These are phyloP conservation scores for Creontiades dilutus DNA, from an alignment of 2,888 invertebrate genomes.

Conservation along the genomic window DNA sequence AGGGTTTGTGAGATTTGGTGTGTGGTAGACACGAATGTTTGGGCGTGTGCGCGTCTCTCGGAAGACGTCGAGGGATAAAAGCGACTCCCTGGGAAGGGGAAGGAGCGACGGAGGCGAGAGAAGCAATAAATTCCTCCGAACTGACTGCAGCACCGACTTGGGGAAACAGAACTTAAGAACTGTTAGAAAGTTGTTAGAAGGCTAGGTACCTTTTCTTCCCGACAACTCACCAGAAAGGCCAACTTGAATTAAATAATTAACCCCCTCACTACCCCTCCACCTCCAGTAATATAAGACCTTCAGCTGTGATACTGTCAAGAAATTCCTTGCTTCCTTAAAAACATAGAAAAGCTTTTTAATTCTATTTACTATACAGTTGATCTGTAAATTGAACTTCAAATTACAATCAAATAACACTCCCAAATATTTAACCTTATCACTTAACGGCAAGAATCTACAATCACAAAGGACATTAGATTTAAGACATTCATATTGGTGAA, in stretches of 20 bases:
- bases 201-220: not conserved
- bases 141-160: slow-evolving; percentile 34
- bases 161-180: slow-evolving; percentile 8
- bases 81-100: not conserved
- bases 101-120: slow-evolving; percentile 7
- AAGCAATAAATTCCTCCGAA: slow-evolving; percentile 21
- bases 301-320: too few relatives aligned
- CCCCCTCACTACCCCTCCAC: not conserved
- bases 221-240: slow-evolving; percentile 14
- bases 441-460: too few relatives aligned
- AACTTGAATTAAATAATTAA: slow-evolving; percentile 32
- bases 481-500: too few relatives aligned
- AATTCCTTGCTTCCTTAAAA: too few relatives aligned
- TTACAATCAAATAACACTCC: too few relatives aligned
- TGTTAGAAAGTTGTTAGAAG: slow-evolving; percentile 30
- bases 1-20: not conserved
- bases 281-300: too few relatives aligned
- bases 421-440: too few relatives aligned
- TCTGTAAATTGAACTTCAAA: too few relatives aligned
- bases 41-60: not conserved
- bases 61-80: not conserved
- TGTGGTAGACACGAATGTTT: not conserved
- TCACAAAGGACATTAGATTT: too few relatives aligned
- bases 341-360: too few relatives aligned
- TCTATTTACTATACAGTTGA: too few relatives aligned